Conservation (phyloP, 2,888 invertebrate species). For the Oscheius myriophilus region DNA sequence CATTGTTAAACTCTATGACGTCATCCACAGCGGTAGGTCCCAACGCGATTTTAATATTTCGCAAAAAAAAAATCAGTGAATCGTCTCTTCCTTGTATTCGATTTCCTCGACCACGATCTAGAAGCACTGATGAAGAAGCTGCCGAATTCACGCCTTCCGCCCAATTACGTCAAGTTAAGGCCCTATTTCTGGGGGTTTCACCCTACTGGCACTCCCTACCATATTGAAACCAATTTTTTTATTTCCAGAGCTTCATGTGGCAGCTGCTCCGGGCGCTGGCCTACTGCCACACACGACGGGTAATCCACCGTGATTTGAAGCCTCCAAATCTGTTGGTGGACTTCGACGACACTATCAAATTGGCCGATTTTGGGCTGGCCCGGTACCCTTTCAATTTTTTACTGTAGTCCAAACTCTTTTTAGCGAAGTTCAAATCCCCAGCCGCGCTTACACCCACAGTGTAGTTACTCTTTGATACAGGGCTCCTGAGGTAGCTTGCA, state of each 20-base stretch:
- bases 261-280: constrained; percentile 66
- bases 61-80: constrained; percentile 13
- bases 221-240: no score
- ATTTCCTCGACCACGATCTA: constrained; percentile 67
- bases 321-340: constrained; percentile 95
- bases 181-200: no score
- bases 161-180: constrained; percentile 56
- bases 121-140: constrained; percentile 58
- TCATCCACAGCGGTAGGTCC: constrained; percentile 38
- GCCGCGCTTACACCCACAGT: constrained; percentile 91
- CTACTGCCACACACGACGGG: constrained; percentile 62
- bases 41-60: no score
- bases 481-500: constrained; percentile 71
- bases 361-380: constrained; percentile 96
- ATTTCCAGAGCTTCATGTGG: constrained; percentile 61
- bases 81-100: constrained; percentile 64
- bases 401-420: neutral
- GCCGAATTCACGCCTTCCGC: constrained; percentile 45
- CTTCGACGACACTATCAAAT: constrained; percentile 86
- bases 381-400: constrained; percentile 74
- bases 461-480: constrained; percentile 75
- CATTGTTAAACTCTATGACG: constrained; percentile 78
- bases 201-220: no score
- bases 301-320: constrained; percentile 66
- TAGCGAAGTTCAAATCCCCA: constrained; percentile 77